Evolutionary conservation across 2,797 vertebrate species (phyloP).

Genomic region (Hypotaenidia okinawae): DNA sequence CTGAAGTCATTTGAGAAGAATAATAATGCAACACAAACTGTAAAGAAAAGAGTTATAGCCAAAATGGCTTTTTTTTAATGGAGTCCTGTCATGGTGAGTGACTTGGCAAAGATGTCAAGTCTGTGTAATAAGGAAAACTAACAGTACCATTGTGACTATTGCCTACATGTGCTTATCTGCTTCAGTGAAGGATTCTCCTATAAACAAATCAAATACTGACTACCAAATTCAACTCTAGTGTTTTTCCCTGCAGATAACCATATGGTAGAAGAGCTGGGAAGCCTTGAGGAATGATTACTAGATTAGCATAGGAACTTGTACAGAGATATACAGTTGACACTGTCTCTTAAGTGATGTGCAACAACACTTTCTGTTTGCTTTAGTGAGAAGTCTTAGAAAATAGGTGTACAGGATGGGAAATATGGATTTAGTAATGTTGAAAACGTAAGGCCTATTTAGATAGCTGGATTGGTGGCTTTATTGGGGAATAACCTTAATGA

Average conservation of each 20-base stretch:
- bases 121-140: not conserved
- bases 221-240: not conserved
- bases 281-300: not conserved
- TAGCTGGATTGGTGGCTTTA: not conserved
- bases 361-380: not conserved
- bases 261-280: not conserved
- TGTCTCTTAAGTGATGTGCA: not conserved
- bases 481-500: not conserved
- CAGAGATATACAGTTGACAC: not conserved
- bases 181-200: not conserved
- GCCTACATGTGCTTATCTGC: not conserved
- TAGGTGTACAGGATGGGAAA: not conserved
- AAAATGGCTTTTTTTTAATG: not conserved
- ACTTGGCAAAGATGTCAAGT: not conserved
- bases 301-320: not conserved
- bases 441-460: not conserved
- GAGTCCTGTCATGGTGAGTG: not conserved
- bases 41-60: not conserved
- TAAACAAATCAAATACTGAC: not conserved
- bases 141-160: not conserved
- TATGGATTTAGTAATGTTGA: not conserved
- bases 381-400: not conserved
- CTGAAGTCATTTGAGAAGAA: not conserved
- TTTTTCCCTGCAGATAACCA: not conserved
- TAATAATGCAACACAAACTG: not conserved